A percentile compares a stretch with the other conserved stretches of the same genome.
These are phyloP conservation scores for Listronotus bonariensis DNA, from an alignment of 1,140 invertebrate genomes.

Conservation along the genomic window DNA sequence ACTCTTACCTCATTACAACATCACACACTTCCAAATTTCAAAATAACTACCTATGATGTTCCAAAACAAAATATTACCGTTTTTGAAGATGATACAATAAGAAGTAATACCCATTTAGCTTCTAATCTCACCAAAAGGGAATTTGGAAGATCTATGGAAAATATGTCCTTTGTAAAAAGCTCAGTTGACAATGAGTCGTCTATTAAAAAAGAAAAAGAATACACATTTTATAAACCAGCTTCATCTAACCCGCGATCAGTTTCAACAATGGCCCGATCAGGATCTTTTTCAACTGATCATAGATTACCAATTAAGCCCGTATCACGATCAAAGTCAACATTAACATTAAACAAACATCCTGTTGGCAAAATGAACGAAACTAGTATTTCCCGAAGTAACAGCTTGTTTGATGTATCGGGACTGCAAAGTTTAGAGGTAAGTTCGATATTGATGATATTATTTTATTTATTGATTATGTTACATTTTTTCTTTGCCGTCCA, in stretches of 20 bases:
- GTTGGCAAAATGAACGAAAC: constrained; percentile 22
- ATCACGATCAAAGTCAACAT: constrained; percentile 53
- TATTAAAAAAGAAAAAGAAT: constrained; percentile 17
- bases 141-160: constrained; percentile 37
- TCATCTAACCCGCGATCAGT: neutral
- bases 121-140: neutral
- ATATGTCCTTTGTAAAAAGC: constrained; percentile 35
- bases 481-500: neutral
- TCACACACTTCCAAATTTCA: constrained; percentile 51
- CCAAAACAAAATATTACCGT: constrained; percentile 54
- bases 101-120: constrained; percentile 46
- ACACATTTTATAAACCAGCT: constrained; percentile 26
- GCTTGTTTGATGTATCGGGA: constrained; percentile 53
- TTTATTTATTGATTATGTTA: neutral
- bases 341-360: constrained; percentile 48
- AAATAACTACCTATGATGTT: constrained; percentile 54
- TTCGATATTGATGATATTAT: constrained; percentile 16
- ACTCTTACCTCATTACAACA: neutral
- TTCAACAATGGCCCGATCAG: constrained; percentile 43
- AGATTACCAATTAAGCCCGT: constrained; percentile 47
- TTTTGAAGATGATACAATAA: constrained; percentile 55
- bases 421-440: constrained; percentile 55
- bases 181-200: constrained; percentile 14
- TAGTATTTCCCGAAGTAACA: constrained; percentile 46
- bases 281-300: constrained; percentile 50